Evolutionary conservation across 2,888 invertebrate species (phyloP).

Genomic region (Baccha elongata): DNA sequence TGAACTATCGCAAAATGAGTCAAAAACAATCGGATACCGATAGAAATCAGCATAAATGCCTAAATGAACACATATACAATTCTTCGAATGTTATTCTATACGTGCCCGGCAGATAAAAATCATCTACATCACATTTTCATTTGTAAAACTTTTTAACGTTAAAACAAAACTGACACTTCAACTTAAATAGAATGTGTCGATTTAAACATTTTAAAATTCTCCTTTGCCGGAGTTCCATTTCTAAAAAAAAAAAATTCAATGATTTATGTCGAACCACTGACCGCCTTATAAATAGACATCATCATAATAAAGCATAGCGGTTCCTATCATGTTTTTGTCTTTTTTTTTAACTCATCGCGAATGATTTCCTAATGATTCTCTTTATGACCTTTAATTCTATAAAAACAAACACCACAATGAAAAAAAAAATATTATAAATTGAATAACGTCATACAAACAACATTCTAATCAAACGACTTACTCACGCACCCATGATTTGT

Average conservation of each 20-base stretch:
- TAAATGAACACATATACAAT: too few relatives aligned
- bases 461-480: constrained; percentile 51
- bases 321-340: constrained; percentile 4
- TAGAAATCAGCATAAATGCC: too few relatives aligned
- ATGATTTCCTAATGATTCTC: constrained; percentile 23
- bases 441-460: constrained; percentile 44
- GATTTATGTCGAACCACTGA: constrained; percentile 35
- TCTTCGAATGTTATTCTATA: too few relatives aligned
- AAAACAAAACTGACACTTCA: too few relatives aligned
- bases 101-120: too few relatives aligned
- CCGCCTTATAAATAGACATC: constrained; percentile 29
- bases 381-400: constrained; percentile 13
- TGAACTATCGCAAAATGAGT: too few relatives aligned
- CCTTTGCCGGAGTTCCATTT: constrained; percentile 2
- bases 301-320: constrained; percentile 16
- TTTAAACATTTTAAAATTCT: background rate
- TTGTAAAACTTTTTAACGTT: too few relatives aligned
- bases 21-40: too few relatives aligned
- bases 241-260: constrained; percentile 4
- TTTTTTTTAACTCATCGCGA: constrained; percentile 1
- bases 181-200: too few relatives aligned
- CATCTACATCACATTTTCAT: too few relatives aligned
- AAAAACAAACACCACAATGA: constrained; percentile 24
- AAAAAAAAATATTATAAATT: constrained; percentile 9
- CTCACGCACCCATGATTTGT: constrained; percentile 50